Conservation (phyloP, 1,140 invertebrate species). For the Spodoptera frugiperda region DNA sequence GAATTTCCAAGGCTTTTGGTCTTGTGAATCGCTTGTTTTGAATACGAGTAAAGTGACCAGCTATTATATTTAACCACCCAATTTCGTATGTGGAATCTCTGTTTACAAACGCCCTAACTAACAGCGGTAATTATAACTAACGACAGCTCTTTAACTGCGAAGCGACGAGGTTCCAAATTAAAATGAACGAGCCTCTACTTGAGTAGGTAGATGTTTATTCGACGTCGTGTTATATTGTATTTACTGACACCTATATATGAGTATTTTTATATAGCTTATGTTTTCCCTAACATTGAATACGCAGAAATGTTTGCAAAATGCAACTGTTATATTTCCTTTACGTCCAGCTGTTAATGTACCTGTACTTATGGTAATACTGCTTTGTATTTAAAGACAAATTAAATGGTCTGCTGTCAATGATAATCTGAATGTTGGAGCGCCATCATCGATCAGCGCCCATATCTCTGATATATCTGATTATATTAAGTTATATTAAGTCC, state of each 20-base stretch:
- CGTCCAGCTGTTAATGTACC: too few relatives aligned
- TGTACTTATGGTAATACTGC: too few relatives aligned
- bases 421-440: background rate
- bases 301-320: too few relatives aligned
- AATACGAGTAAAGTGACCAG: conserved; percentile 12
- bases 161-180: background rate
- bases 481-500: conserved; percentile 13
- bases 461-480: background rate
- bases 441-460: background rate
- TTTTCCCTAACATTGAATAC: too few relatives aligned
- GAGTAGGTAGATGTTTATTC: background rate
- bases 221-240: too few relatives aligned
- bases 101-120: conserved; percentile 28
- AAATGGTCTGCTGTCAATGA: background rate
- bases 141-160: conserved; percentile 3
- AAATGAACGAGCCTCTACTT: background rate
- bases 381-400: too few relatives aligned
- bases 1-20: background rate
- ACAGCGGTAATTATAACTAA: conserved; percentile 33
- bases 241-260: too few relatives aligned
- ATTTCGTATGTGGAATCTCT: conserved; percentile 18
- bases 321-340: too few relatives aligned
- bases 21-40: background rate
- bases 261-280: too few relatives aligned
- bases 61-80: conserved; percentile 26